Evolutionary conservation across 2,888 invertebrate species (phyloP).

Genomic region (Agonopterix arenella): DNA sequence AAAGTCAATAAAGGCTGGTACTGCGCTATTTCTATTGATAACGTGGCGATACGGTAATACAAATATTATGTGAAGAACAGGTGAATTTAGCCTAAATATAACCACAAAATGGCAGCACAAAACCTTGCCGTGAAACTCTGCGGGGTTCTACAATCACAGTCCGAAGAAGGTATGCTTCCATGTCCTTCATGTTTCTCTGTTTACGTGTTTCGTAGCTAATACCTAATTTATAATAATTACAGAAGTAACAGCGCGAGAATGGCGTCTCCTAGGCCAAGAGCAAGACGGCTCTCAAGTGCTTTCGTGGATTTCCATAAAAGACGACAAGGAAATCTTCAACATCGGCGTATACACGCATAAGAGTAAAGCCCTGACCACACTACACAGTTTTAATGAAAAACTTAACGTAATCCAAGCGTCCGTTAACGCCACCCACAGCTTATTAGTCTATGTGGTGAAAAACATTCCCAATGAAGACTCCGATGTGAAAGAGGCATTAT

Average conservation of each 20-base stretch:
- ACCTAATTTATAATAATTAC: slow-evolving; percentile 18
- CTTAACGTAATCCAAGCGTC: slow-evolving; percentile 88
- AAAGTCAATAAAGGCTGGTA: slow-evolving; percentile 51
- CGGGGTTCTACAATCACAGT: slow-evolving; percentile 67
- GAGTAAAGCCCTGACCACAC: slow-evolving; percentile 74
- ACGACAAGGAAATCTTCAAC: slow-evolving; percentile 43
- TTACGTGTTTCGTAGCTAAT: not conserved
- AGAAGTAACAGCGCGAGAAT: slow-evolving; percentile 83
- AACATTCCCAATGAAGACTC: slow-evolving; percentile 43
- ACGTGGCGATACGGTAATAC: slow-evolving; percentile 30
- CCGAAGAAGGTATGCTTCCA: slow-evolving; percentile 58
- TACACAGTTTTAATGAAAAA: slow-evolving; percentile 79
- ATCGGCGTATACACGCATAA: slow-evolving; percentile 80
- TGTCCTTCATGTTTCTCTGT: not conserved
- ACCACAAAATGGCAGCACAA: slow-evolving; percentile 51
- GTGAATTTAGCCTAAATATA: slow-evolving; percentile 25
- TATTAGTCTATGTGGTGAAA: slow-evolving; percentile 83
- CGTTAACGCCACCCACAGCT: slow-evolving; percentile 80
- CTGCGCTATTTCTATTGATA: slow-evolving; percentile 37
- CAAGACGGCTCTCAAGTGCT: slow-evolving; percentile 84
- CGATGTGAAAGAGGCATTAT: slow-evolving; percentile 58
- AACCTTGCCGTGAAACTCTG: slow-evolving; percentile 78
- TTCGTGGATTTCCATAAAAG: slow-evolving; percentile 77
- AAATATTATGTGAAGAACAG: slow-evolving; percentile 29
- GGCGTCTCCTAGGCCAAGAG: slow-evolving; percentile 89